Conservation (phyloP, 1,140 invertebrate species). For the Brachionus paranguensis region DNA sequence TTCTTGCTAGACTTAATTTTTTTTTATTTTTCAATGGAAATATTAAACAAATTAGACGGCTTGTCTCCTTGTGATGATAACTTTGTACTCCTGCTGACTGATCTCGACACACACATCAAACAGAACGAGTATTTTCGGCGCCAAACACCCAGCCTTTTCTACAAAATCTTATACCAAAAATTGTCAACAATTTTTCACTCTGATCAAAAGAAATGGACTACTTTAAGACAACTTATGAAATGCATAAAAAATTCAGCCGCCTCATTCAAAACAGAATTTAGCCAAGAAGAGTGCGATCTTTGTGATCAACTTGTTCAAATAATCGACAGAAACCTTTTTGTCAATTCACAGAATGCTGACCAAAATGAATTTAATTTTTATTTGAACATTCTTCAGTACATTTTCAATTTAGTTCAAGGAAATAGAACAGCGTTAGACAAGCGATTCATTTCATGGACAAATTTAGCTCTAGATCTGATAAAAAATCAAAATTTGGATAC, state of each 20-base stretch:
- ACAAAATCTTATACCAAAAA: neutral
- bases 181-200: neutral
- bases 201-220: neutral
- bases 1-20: too few species aligned
- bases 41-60: too few species aligned
- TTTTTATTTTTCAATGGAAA: too few species aligned
- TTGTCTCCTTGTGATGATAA: too few species aligned
- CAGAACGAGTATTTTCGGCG: neutral
- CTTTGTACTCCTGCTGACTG: too few species aligned
- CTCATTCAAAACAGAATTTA: neutral
- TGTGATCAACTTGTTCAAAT: neutral
- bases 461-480: neutral
- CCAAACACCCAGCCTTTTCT: neutral
- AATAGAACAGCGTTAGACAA: neutral
- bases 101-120: too few species aligned
- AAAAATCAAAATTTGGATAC: neutral
- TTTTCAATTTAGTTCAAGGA: constrained; percentile 5
- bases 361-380: neutral
- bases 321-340: neutral
- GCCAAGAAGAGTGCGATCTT: neutral
- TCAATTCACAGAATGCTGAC: neutral
- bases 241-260: constrained; percentile 25
- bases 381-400: neutral
- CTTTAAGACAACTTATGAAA: neutral
- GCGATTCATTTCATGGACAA: neutral